Base-by-base conservation (phyloP, 2,888 invertebrate species). In the Xanthorhoe designata region DNA sequence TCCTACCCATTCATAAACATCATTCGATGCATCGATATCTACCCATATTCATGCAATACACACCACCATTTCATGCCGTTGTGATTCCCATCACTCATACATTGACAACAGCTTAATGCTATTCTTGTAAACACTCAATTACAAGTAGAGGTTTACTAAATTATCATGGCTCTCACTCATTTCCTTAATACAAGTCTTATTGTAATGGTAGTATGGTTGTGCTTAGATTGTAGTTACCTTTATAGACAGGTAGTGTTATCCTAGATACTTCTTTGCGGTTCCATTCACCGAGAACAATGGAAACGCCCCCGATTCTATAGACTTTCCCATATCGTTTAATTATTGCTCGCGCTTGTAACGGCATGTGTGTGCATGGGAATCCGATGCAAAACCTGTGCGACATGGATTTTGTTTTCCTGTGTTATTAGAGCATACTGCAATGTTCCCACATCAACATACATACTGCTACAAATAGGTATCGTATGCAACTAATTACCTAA, bases 241-340 rank as follows among this genome's bases (percentile, higher is more conserved):
- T 2, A 47, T 55, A 10, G 29, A 7, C 45, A 53, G 54, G 18
- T 19, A 55, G 50, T 24, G 51, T 51, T 58, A 49, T 59, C 24
- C 49, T 50, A 49, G 53, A 58, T 53, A 17, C 35, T 54, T 35
- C 54, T 17, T 42, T 59, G 50, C 35, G 29, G 51, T 51, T 60
- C 50, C 42, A 59, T 61, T 66, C 35, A 74, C 68, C 49, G 61
- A 67, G 69, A 68, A 69, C 79, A 69, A 69, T 70, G 64, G 66
- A 42, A 50, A 60, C 84, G 83, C 82, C 84, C 78, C 78, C 80
- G 75, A 78, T 83, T 81, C 80, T 75, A 74, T 64, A 64, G 65
- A 74, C 71, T 79, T 79, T 85, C 81, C 69, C 81, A 84, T 81
- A 80, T 81, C 75, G 79, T 79, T 79, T 78, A 77, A 75, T 73